phyloP scores from a whole-genome alignment of 1,140 invertebrate genomes.

The Pristionchus pacificus region DNA sequence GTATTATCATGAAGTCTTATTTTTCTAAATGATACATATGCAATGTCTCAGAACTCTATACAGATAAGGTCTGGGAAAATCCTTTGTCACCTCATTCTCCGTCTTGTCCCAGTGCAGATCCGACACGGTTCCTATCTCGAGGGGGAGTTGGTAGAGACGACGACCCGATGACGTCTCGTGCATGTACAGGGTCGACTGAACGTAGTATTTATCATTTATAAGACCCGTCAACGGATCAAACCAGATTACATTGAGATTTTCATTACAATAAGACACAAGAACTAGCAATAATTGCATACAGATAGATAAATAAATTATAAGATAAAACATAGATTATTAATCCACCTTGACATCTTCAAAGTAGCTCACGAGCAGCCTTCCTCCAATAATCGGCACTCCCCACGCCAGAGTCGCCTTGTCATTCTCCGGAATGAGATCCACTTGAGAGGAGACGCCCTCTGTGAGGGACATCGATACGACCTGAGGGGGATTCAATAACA shows the following conservation, averaged over 20 bases:
- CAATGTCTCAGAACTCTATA: background rate
- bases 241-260: no score
- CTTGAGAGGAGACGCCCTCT: background rate
- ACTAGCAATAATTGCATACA: no score
- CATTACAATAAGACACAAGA: no score
- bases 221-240: no score
- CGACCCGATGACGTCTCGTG: conserved; percentile 73
- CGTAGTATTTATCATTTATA: no score
- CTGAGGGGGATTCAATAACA: background rate
- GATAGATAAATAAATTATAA: no score
- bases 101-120: background rate
- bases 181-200: conserved; percentile 77
- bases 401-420: conserved; percentile 73
- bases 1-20: conserved; percentile 78
- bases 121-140: conserved; percentile 70
- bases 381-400: conserved; percentile 73
- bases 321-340: no score
- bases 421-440: background rate
- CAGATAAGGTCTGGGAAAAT: background rate
- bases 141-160: conserved; percentile 57
- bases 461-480: background rate
- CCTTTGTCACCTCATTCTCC: background rate
- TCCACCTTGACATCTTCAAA: conserved; percentile 87
- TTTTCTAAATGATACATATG: conserved; percentile 45
- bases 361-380: conserved; percentile 85